Base-by-base conservation (phyloP, 1,140 invertebrate species). In the Drosophila ironensis region DNA sequence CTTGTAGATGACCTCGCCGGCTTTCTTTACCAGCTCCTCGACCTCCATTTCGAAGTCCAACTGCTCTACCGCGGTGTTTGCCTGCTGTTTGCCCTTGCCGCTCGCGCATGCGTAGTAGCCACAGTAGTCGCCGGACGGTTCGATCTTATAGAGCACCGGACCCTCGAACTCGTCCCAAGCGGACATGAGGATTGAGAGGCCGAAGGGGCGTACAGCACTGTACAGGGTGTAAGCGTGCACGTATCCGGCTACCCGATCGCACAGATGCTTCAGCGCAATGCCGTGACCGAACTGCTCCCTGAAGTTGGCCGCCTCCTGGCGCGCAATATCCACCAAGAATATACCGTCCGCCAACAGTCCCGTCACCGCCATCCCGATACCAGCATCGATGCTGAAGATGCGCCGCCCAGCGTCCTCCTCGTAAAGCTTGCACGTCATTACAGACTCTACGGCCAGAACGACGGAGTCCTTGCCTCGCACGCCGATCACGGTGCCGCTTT, bases 51-150 rank as follows among this genome's bases (percentile, higher is more conserved):
- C 95, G 1, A 99, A 90, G 90, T 99, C 99, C 91, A 99, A 90
- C 90, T 99, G 99, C 91, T 99, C 99, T 88, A 99, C 98, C 93
- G 99, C 99, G 22, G 99, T 99, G 92, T 99, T 99, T 3, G 98
- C 99, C 50, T 97, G 95, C 89, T 99, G 98, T 90, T 98, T 98
- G 5, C 98, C 98, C 92, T 99, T 99, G 2, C 99, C 99, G 72
- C 96, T 93, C 24, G 98, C 98, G 93, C 98, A 99, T 7, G 98
- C 98, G 91, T 93, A 96, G 90, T 99, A 99, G 27, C 98, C 98
- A 92, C 97, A 97, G 30, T 95, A 97, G 3, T 98, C 94, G 40
- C 98, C 98, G 37, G 97, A 98, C 9, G 98, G 98, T 90, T 99
- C 98, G 61, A 99, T 95, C 92, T 98, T 96, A 89, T 96, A 99